Conservation (phyloP, 2,113 vertebrate species). For the Anguilla japonica region DNA sequence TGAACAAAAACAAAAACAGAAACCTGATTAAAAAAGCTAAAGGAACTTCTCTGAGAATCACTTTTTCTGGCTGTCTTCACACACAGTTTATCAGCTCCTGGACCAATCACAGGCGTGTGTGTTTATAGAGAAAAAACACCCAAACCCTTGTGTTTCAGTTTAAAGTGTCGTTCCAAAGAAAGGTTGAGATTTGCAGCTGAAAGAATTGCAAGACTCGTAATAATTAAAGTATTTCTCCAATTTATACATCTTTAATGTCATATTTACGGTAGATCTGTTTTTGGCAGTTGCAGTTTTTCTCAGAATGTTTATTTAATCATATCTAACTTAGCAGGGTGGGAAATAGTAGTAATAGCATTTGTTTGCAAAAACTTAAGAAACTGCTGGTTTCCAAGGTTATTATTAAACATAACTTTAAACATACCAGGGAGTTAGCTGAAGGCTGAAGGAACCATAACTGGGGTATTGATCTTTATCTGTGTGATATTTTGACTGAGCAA, state of each 20-base stretch:
- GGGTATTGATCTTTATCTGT: background rate
- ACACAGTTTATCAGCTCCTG: background rate
- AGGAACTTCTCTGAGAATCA: background rate
- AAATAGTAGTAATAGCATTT: background rate
- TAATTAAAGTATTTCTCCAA: background rate
- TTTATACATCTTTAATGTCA: background rate
- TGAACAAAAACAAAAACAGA: constrained; percentile 5
- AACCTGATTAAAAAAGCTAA: background rate
- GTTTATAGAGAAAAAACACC: background rate
- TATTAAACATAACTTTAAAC: background rate
- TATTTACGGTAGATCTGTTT: too few relatives aligned
- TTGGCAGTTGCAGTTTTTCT: background rate
- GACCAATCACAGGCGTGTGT: background rate
- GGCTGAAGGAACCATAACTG: background rate
- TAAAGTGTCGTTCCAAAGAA: background rate
- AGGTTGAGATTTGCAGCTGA: background rate
- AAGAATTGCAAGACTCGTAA: background rate
- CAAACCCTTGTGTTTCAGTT: too few relatives aligned
- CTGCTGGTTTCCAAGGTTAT: background rate
- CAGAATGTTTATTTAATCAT: background rate
- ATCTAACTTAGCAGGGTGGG: background rate
- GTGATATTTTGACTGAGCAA: background rate
- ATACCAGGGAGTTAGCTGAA: background rate
- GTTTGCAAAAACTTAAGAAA: background rate
- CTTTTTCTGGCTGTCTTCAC: background rate